Percentiles rank a stretch among this genome's conserved stretches.
These are phyloP conservation scores for Brienomyrus longianalis DNA, from an alignment of 2,113 vertebrate species.

Conservation along the genomic window DNA sequence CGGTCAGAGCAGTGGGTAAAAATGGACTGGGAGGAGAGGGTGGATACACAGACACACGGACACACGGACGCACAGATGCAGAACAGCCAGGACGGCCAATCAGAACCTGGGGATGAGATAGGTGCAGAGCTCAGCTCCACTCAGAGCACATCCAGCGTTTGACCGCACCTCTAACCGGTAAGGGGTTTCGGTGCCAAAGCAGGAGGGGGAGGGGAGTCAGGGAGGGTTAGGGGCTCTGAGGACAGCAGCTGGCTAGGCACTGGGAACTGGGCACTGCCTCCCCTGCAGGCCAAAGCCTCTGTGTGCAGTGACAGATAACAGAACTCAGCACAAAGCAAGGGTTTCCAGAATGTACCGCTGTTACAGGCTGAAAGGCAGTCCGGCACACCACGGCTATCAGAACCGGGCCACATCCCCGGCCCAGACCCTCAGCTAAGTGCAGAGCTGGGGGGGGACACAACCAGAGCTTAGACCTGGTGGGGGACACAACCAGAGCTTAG, in stretches of 20 bases:
- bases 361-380: background rate
- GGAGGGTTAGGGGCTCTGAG: background rate
- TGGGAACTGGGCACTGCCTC: background rate
- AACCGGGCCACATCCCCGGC: background rate
- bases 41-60: background rate
- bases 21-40: background rate
- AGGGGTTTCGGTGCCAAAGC: background rate
- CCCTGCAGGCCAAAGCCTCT: background rate
- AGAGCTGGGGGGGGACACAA: background rate
- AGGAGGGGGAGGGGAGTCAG: background rate
- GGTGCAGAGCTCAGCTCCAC: background rate
- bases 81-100: background rate
- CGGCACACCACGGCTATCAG: background rate
- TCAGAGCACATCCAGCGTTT: background rate
- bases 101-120: background rate
- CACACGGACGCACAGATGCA: background rate
- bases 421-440: background rate
- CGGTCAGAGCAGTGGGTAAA: background rate
- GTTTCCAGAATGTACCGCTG: background rate
- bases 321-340: background rate
- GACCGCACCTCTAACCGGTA: background rate
- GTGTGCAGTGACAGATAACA: background rate
- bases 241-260: background rate
- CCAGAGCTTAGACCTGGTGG: background rate
- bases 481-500: too few species aligned